phyloP scores from a whole-genome alignment of 1,140 invertebrate genomes.

The Temnothorax nylanderi region DNA sequence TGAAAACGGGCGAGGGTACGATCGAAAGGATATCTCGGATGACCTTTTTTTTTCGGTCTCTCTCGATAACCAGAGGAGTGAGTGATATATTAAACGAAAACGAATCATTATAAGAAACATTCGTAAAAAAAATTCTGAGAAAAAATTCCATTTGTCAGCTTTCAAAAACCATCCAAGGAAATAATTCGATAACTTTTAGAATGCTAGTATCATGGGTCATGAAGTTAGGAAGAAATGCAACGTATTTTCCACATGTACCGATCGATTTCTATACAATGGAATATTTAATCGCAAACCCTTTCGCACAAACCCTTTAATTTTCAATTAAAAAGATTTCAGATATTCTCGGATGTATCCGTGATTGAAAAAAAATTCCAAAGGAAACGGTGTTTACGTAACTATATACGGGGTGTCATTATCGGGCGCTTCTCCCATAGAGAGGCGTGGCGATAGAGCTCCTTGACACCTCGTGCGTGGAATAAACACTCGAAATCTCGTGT shows the following conservation, averaged over 20 bases:
- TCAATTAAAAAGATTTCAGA: background rate
- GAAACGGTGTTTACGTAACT: constrained; percentile 25
- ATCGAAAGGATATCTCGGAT: background rate
- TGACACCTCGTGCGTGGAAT: background rate
- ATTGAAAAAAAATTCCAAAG: background rate
- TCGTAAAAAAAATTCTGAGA: background rate
- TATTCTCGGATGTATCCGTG: background rate
- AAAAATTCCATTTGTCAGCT: background rate
- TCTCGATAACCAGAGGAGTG: background rate
- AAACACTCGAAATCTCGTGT: constrained; percentile 44
- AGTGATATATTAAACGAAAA: background rate
- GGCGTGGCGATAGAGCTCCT: constrained; percentile 10
- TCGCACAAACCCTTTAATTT: background rate
- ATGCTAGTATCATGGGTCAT: background rate
- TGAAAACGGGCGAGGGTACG: background rate
- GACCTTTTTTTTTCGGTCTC: background rate
- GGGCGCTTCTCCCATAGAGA: background rate
- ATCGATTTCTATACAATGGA: background rate
- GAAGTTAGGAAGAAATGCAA: background rate
- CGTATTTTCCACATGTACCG: background rate
- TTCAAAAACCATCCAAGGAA: background rate
- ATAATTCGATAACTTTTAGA: background rate
- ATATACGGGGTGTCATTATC: constrained; percentile 36
- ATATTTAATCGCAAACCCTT: background rate
- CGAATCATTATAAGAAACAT: background rate